These are phyloP conservation scores for Suillia variegata DNA, from an alignment of 2,888 invertebrate genomes.

Conservation along the genomic window DNA sequence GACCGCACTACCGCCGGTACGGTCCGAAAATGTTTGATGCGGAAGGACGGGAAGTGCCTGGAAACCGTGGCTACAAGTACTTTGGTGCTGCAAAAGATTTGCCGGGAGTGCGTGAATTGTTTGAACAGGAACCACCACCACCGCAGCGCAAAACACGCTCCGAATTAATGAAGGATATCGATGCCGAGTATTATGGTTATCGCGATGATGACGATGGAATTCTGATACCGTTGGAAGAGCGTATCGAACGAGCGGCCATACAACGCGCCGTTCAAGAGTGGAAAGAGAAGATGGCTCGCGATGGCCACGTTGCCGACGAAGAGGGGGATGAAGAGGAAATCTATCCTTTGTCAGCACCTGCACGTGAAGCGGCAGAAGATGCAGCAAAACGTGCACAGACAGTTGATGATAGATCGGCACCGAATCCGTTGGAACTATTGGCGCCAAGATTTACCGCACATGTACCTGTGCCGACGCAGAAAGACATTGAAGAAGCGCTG, in stretches of 20 bases:
- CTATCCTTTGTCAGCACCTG: slow-evolving; percentile 56
- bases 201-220: slow-evolving; percentile 98
- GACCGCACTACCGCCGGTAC: slow-evolving; percentile 89
- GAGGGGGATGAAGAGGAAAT: slow-evolving; percentile 72
- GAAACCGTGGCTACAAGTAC: slow-evolving; percentile 97
- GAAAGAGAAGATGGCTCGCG: slow-evolving; percentile 67
- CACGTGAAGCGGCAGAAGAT: slow-evolving; percentile 44
- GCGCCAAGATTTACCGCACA: slow-evolving; percentile 75
- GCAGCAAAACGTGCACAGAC: slow-evolving; percentile 36
- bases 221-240: slow-evolving; percentile 83
- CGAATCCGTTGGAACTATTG: slow-evolving; percentile 59
- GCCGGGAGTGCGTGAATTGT: slow-evolving; percentile 96
- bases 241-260: slow-evolving; percentile 75
- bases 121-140: slow-evolving; percentile 93
- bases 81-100: slow-evolving; percentile 98
- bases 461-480: slow-evolving; percentile 92
- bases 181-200: slow-evolving; percentile 99
- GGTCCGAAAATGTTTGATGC: slow-evolving; percentile 94
- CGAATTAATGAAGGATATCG: slow-evolving; percentile 97
- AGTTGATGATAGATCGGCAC: slow-evolving; percentile 27
- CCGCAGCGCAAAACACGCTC: slow-evolving; percentile 90
- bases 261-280: slow-evolving; percentile 71
- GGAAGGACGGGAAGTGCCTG: slow-evolving; percentile 95
- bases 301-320: slow-evolving; percentile 75
- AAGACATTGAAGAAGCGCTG: slow-evolving; percentile 91